These are phyloP conservation scores for Cichlasoma orientale DNA, from an alignment of 2,797 vertebrate genomes.

Conservation along the genomic window DNA sequence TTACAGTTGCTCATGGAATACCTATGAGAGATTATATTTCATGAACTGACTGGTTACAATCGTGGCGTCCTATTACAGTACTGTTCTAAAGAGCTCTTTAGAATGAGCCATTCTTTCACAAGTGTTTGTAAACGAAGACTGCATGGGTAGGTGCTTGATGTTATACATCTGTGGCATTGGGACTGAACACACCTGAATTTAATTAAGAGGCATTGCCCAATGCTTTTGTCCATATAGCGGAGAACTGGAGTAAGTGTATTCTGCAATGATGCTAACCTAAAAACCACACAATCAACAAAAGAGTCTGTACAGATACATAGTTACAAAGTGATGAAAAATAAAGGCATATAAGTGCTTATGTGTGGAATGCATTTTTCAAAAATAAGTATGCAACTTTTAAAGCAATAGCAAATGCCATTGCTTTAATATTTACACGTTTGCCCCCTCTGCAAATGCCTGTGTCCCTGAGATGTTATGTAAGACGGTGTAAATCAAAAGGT, in stretches of 20 bases:
- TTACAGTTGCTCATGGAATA: not conserved
- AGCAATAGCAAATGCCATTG: not conserved
- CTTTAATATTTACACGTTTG: not conserved
- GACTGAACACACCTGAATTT: not conserved
- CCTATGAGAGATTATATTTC: not conserved
- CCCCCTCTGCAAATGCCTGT: not conserved
- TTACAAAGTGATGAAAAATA: not conserved
- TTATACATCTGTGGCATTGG: not conserved
- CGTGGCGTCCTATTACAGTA: not conserved
- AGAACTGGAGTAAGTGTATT: not conserved
- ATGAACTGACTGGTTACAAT: not conserved
- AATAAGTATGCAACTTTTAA: not conserved
- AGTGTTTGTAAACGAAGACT: not conserved
- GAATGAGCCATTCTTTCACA: not conserved
- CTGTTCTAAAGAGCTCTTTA: not conserved
- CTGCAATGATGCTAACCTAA: not conserved
- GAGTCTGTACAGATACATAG: not conserved
- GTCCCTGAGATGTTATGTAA: not conserved
- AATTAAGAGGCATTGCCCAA: no score
- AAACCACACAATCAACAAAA: not conserved
- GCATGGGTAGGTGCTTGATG: not conserved
- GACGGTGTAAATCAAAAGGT: not conserved
- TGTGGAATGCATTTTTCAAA: constrained; percentile 3
- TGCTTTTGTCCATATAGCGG: no score
- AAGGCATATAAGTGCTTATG: not conserved